Conservation (phyloP, 1,140 invertebrate species). For the Dryas iulia region DNA sequence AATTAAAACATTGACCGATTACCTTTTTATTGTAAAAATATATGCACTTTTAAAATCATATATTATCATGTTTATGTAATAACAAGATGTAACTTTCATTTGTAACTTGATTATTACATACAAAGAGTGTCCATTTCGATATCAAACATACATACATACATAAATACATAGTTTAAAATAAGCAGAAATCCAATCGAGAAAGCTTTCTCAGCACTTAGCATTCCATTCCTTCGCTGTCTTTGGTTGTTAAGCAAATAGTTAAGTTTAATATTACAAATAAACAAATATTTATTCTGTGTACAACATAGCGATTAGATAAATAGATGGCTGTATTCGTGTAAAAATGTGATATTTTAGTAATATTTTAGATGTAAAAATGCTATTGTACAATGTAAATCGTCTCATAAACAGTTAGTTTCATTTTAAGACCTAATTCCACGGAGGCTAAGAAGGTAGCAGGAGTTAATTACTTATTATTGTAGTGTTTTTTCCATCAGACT, state of each 20-base stretch:
- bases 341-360: not conserved
- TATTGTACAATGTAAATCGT: not conserved
- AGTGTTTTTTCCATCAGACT: too few relatives aligned
- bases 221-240: not conserved
- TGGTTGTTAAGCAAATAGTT: not conserved
- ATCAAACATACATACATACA: not conserved
- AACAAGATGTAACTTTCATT: too few relatives aligned
- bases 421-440: too few relatives aligned
- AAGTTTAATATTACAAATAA: constrained; percentile 2
- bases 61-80: too few relatives aligned
- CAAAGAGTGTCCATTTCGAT: not conserved
- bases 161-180: not conserved
- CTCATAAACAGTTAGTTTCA: too few relatives aligned
- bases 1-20: too few relatives aligned
- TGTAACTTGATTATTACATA: not conserved
- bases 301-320: not conserved
- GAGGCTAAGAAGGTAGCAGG: too few relatives aligned
- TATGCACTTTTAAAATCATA: too few relatives aligned
- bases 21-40: too few relatives aligned
- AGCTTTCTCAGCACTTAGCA: not conserved
- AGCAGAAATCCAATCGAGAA: not conserved
- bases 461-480: too few relatives aligned
- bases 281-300: constrained; percentile 1
- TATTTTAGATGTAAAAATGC: not conserved
- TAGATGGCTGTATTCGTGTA: not conserved